A percentile compares a stretch with the other conserved stretches of the same genome.
phyloP scores from a whole-genome alignment of 2,888 invertebrate genomes.

The Cylindroiulus punctatus region DNA sequence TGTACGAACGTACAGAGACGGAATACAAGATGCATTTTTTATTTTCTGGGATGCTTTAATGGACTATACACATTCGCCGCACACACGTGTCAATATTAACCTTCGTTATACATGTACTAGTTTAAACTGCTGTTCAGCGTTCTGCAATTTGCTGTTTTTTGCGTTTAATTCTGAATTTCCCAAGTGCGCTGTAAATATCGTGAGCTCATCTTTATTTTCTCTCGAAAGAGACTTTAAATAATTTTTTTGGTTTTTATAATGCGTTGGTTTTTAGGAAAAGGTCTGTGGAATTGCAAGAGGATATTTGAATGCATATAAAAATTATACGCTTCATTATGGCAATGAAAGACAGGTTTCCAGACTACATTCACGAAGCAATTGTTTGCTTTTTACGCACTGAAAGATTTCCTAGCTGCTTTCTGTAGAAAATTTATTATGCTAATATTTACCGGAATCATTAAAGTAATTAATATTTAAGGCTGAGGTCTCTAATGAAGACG shows the following conservation, averaged over 20 bases:
- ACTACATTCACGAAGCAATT: background rate
- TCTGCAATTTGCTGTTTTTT: background rate
- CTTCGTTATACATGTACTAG: background rate
- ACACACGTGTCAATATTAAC: background rate
- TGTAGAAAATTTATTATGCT: background rate
- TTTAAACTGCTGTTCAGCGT: background rate
- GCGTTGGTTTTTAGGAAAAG: background rate
- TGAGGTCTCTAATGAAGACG: background rate
- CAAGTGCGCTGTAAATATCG: background rate
- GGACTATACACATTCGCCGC: background rate
- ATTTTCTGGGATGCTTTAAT: background rate
- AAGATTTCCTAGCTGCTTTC: background rate
- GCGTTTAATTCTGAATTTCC: conserved; percentile 11
- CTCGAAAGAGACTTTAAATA: conserved; percentile 21
- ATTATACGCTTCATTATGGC: background rate
- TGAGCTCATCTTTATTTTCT: conserved; percentile 4
- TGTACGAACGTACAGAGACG: background rate
- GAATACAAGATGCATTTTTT: background rate
- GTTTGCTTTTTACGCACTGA: background rate
- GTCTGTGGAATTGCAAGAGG: background rate
- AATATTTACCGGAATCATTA: conserved; percentile 6
- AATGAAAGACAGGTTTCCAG: background rate
- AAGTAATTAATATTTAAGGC: conserved; percentile 19
- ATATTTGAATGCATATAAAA: conserved; percentile 25
- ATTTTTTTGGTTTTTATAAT: conserved; percentile 1